These are phyloP conservation scores for Cricetomys ansorgei DNA, from an alignment of 2,113 vertebrate genomes.

Conservation along the genomic window DNA sequence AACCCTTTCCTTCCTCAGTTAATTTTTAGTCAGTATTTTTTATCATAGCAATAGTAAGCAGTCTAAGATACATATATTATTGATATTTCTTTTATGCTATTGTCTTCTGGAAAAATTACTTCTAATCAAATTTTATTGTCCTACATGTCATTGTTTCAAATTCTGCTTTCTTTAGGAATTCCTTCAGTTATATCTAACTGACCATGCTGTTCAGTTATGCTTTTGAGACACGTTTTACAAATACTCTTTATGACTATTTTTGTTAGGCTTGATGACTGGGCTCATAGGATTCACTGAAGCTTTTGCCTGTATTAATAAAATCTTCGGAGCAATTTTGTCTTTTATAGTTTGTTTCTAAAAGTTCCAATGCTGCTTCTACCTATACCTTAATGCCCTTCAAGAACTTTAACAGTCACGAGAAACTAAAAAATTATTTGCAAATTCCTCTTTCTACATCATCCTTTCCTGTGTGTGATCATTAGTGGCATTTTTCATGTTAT, in stretches of 20 bases:
- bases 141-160: neutral
- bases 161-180: neutral
- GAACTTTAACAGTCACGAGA: neutral
- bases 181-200: neutral
- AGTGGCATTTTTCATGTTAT: neutral
- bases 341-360: neutral
- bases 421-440: neutral
- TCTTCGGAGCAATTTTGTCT: neutral
- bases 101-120: neutral
- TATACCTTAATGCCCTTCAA: neutral
- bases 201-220: neutral
- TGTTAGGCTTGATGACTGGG: neutral
- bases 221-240: neutral
- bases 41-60: neutral
- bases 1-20: neutral
- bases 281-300: neutral
- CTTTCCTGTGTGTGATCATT: neutral
- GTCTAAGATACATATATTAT: neutral
- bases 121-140: neutral
- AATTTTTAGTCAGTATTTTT: neutral
- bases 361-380: fast-evolving
- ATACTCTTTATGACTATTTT: neutral
- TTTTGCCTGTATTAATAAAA: neutral
- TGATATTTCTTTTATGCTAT: neutral
- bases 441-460: neutral